These are phyloP conservation scores for Onychomys leucogaster DNA, from an alignment of 2,797 vertebrate species.

Conservation along the genomic window DNA sequence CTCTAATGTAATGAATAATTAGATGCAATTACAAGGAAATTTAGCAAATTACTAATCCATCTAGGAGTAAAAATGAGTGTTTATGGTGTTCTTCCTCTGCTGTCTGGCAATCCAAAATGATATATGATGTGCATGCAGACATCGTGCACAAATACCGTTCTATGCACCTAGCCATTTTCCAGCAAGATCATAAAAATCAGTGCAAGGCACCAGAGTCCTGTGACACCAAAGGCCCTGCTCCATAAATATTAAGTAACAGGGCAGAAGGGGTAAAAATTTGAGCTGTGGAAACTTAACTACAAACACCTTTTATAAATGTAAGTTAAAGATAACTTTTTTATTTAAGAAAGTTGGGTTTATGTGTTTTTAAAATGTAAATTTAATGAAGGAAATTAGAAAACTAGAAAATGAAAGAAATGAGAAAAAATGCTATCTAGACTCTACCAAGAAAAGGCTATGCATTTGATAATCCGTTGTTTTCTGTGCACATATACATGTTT, in stretches of 20 bases:
- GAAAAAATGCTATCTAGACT: not conserved
- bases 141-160: slow-evolving; percentile 42
- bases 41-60: slow-evolving; percentile 78
- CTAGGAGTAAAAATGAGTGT: slow-evolving; percentile 64
- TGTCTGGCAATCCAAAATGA: slow-evolving; percentile 71
- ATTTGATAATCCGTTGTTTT: not conserved
- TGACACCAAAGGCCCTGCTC: slow-evolving; percentile 62
- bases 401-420: slow-evolving; percentile 22
- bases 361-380: slow-evolving; percentile 57
- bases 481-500: not conserved
- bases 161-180: slow-evolving; percentile 55
- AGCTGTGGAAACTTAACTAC: slow-evolving; percentile 57
- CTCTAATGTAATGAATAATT: slow-evolving; percentile 82
- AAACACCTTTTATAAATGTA: slow-evolving; percentile 38
- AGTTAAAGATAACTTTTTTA: slow-evolving; percentile 55
- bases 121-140: slow-evolving; percentile 62
- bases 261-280: slow-evolving; percentile 12
- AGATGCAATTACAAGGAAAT: slow-evolving; percentile 81
- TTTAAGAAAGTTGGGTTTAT: not conserved
- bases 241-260: slow-evolving; percentile 71
- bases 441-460: not conserved
- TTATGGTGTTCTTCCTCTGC: slow-evolving; percentile 68
- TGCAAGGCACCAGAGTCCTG: slow-evolving; percentile 57
- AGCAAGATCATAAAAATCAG: slow-evolving; percentile 73
- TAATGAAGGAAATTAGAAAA: slow-evolving; percentile 57